Base-by-base conservation (phyloP, 2,797 vertebrate species). In the Lagodon rhomboides region DNA sequence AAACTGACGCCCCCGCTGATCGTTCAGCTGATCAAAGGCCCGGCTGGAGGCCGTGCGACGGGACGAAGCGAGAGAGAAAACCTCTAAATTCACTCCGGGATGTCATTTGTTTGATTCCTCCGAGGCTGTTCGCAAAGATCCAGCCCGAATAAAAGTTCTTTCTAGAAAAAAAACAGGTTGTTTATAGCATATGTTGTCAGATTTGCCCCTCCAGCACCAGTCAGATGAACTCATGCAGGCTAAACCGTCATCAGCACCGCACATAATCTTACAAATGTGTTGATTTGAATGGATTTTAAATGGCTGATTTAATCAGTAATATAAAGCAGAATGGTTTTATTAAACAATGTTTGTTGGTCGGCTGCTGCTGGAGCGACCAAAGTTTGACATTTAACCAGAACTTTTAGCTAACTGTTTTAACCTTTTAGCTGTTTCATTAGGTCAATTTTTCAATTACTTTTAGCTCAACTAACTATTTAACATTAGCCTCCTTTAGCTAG, bases 1-100 rank as follows among this genome's bases (percentile, higher is more conserved):
- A 83, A 81, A 59, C 67, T 5, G 47, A 62, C 5, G 23, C 64
- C 60, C 50, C 58, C 18, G 4, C 1, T 1, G 3, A 73, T 8
- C 54, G 54, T 18, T 73, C n/a, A 12, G 78, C 59, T 25, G 80
- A 84, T 84, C 81, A 85, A 87, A 83, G 82, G 49, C 77, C 44
- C 54, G 3, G 73, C 75, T 70, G 87, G 87, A 79, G 80, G 75
- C 63, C 27, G 0, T 30, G 60, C 16, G 62, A 3, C 38, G 30
- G 34, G 59, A 60, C 41, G 22, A 56, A 80, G 55, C 0, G 22
- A 56, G 20, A 56, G 20, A 77, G 53, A 79, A 41, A 68, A 41
- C 72, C 38, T 34, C 0, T 68, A 65, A 79, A 79, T 67, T 79
- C 76, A 50, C 83, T 0, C 54, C 83, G 58, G 84, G 75, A 47